Evolutionary conservation across 2,888 invertebrate species (phyloP), one percentile per base, ranked within the genome.

Genomic region (Argyra leucocephala): DNA sequence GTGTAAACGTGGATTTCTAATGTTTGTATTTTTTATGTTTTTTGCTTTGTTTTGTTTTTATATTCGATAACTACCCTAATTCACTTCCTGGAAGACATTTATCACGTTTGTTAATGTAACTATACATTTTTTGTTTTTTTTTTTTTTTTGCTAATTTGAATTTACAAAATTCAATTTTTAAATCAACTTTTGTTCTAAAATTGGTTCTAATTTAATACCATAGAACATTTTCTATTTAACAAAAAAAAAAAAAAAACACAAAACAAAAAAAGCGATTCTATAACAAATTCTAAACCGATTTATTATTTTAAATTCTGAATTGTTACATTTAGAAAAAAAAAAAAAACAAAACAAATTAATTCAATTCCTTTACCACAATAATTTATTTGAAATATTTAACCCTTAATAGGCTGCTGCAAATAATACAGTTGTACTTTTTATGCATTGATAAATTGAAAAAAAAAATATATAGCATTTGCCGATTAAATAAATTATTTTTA

Each of bases 221-320:
- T 48, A 15, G 48, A 48, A 48, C 48, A 15, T n/a, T 48, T 48
- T 48, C 18, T 48, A 3, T 48, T 48, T 6, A 7, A n/a, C n/a
- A n/a, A n/a, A n/a, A n/a, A n/a, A n/a, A n/a, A n/a, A n/a, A n/a
- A n/a, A n/a, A n/a, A n/a, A n/a, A n/a, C n/a, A n/a, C n/a, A n/a
- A n/a, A n/a, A n/a, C n/a, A n/a, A n/a, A n/a, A n/a, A 48, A 48
- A 48, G 48, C n/a, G 48, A 48, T 48, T 48, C 48, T 48, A 48
- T 48, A 48, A n/a, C 48, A n/a, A 48, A 48, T 48, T 48, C 48
- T 48, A 48, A 48, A 48, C 18, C 48, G 48, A 48, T 48, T 48
- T 31, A 6, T 31, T 31, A 31, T 31, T 31, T 31, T 12, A 10
- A 31, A 31, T 31, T 31, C 31, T 31, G 12, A 31, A 31, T 7